phyloP scores from a whole-genome alignment of 2,113 vertebrate genomes.

The Cyprinodon variegatus region DNA sequence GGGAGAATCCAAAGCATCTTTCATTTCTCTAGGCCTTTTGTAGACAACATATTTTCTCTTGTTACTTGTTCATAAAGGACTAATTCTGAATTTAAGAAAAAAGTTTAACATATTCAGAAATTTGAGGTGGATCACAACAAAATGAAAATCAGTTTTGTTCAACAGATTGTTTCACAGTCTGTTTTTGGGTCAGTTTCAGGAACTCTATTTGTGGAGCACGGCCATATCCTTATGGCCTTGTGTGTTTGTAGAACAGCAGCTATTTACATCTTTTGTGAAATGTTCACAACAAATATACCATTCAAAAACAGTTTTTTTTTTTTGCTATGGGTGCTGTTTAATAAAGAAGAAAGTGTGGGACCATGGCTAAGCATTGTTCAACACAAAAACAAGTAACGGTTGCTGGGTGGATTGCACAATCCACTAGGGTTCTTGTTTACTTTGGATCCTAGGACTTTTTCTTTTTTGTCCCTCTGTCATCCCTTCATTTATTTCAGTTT shows the following conservation, averaged over 20 bases:
- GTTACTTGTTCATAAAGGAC: too few species aligned
- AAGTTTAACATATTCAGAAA: background rate
- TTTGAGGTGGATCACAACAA: background rate
- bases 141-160: background rate
- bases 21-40: too few species aligned
- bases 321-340: constrained; percentile 43
- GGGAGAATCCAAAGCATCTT: too few species aligned
- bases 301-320: constrained; percentile 70
- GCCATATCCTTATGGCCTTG: background rate
- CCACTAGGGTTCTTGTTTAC: constrained; percentile 55
- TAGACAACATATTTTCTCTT: too few species aligned
- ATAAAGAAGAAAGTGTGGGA: constrained; percentile 25
- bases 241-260: constrained; percentile 24
- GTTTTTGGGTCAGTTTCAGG: constrained; percentile 14
- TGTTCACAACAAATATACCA: constrained; percentile 26
- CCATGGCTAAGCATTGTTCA: constrained; percentile 2
- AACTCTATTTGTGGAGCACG: constrained; percentile 38
- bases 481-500: constrained; percentile 33
- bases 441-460: constrained; percentile 54
- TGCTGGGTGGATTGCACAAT: constrained; percentile 40
- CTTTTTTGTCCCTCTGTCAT: constrained; percentile 56
- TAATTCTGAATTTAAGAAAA: background rate
- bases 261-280: constrained; percentile 11
- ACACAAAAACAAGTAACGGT: background rate
- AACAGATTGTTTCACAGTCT: constrained; percentile 11